A percentile compares a stretch with the other conserved stretches of the same genome.
Conservation (phyloP, 2,113 vertebrate species). For the Nestor notabilis region DNA sequence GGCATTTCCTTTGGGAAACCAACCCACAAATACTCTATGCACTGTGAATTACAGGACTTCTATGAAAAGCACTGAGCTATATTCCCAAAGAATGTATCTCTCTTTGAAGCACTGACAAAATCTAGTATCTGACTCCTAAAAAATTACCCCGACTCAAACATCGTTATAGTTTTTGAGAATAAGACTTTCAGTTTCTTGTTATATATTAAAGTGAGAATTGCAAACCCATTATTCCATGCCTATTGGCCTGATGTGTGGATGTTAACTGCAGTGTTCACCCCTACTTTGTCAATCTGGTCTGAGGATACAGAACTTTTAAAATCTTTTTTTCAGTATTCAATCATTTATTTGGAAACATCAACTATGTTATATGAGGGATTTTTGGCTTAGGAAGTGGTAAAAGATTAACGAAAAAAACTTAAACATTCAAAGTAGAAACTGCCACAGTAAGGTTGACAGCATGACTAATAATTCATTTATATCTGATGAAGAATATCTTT, state of each 20-base stretch:
- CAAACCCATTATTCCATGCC: neutral
- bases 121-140: neutral
- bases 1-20: neutral
- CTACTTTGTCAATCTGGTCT: neutral
- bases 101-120: neutral
- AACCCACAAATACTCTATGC: neutral
- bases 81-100: neutral
- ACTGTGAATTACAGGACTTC: neutral
- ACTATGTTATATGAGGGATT: neutral
- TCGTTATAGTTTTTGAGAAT: neutral
- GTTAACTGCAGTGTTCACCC: neutral
- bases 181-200: neutral
- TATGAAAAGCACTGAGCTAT: neutral
- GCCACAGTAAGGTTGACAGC: neutral
- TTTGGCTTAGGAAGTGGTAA: neutral
- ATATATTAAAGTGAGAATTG: neutral
- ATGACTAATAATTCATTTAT: neutral
- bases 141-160: neutral
- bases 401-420: neutral
- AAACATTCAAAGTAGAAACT: neutral
- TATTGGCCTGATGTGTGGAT: fast-evolving
- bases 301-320: neutral
- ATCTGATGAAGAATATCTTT: neutral
- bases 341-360: neutral
- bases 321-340: neutral